phyloP scores from a whole-genome alignment of 1,140 invertebrate species.

The Sesamia nonagrioides region DNA sequence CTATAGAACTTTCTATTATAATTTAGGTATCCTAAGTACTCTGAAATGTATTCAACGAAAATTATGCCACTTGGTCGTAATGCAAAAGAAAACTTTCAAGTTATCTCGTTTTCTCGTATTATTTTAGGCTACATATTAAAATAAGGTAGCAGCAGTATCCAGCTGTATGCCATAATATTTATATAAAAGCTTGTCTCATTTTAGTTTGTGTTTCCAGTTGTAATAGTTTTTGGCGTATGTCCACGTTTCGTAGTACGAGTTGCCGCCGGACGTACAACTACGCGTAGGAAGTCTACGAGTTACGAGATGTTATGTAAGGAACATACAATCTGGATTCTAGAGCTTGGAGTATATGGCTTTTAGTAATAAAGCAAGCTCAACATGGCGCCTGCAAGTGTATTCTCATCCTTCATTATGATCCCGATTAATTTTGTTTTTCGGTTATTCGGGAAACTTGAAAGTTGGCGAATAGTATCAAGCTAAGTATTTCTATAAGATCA shows the following conservation, averaged over 20 bases:
- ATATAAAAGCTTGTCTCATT: background rate
- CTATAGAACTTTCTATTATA: background rate
- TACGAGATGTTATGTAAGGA: background rate
- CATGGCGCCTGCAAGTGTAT: background rate
- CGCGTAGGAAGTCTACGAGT: background rate
- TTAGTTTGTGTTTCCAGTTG: background rate
- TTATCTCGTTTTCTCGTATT: background rate
- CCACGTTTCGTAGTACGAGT: background rate
- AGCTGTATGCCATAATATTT: conserved; percentile 9
- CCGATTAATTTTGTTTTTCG: background rate
- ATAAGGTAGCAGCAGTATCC: background rate
- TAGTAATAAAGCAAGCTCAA: conserved; percentile 4
- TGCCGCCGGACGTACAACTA: background rate
- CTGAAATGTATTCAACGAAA: background rate
- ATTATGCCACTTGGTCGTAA: background rate
- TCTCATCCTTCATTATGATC: background rate
- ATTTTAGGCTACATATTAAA: background rate
- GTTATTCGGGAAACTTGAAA: too few species aligned
- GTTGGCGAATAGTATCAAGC: too few species aligned
- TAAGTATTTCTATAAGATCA: too few species aligned
- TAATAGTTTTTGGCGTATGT: conserved; percentile 17
- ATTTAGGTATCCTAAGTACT: background rate
- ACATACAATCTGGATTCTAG: background rate
- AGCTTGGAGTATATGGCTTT: background rate
- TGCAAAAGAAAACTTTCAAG: background rate